These are phyloP conservation scores for Rhea pennata DNA, from an alignment of 2,113 vertebrate genomes.

Conservation along the genomic window DNA sequence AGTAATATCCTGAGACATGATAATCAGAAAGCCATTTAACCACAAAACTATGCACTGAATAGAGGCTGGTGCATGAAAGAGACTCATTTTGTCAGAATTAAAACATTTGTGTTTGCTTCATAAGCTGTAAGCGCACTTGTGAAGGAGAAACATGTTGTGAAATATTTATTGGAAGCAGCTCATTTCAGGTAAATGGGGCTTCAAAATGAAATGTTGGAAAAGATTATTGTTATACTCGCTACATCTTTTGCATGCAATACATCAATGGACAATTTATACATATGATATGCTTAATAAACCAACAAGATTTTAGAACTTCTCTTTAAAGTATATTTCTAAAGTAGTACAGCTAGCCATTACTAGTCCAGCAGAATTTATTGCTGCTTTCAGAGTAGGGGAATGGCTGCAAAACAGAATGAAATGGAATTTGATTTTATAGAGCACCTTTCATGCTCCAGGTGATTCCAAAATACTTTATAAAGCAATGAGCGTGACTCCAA, in stretches of 20 bases:
- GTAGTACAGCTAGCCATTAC: background rate
- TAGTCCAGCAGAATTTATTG: constrained; percentile 10
- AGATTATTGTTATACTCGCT: constrained; percentile 42
- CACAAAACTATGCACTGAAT: constrained; percentile 15
- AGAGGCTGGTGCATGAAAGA: constrained; percentile 47
- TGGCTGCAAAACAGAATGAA: background rate
- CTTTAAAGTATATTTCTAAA: constrained; percentile 38
- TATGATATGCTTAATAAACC: constrained; percentile 57
- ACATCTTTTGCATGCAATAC: constrained; percentile 5
- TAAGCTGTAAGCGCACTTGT: constrained; percentile 47
- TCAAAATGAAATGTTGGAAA: constrained; percentile 57
- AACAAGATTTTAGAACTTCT: constrained; percentile 21
- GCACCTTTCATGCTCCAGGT: background rate
- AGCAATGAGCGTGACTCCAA: background rate
- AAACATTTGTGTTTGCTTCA: constrained; percentile 59
- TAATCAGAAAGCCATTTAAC: constrained; percentile 73
- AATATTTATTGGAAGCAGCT: constrained; percentile 58
- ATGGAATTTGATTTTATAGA: constrained; percentile 2
- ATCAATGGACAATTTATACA: constrained; percentile 9
- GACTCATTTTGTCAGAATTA: constrained; percentile 60
- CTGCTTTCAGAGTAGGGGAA: background rate
- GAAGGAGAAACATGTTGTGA: constrained; percentile 49
- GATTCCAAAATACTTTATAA: constrained; percentile 9
- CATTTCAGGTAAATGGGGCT: constrained; percentile 71
- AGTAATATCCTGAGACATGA: constrained; percentile 72